Percentiles rank a stretch among this genome's conserved stretches.
Conservation (phyloP, 2,888 invertebrate species). For the Eubasilissa splendida region DNA sequence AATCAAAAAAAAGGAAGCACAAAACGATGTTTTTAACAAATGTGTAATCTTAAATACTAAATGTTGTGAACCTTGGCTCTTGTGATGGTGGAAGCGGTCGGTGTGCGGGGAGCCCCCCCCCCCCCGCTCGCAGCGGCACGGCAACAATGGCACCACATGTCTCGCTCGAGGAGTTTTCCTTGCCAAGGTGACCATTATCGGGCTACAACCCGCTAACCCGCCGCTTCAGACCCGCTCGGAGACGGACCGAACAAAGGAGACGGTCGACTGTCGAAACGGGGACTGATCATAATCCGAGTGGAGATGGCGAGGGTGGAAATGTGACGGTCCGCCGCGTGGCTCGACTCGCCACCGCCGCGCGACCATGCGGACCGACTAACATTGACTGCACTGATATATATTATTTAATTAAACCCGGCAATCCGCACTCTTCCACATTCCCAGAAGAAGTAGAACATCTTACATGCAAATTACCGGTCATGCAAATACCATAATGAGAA, state of each 20-base stretch:
- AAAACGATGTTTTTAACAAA: too few species aligned
- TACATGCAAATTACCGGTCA: too few species aligned
- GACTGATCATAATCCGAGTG: slow-evolving; percentile 2
- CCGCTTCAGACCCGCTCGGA: neutral
- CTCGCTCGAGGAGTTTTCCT: slow-evolving; percentile 51
- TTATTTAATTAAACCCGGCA: too few species aligned
- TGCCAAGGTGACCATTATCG: slow-evolving; percentile 43
- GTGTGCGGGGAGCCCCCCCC: too few species aligned
- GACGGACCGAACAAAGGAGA: neutral
- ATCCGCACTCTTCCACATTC: too few species aligned
- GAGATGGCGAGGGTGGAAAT: slow-evolving; percentile 1
- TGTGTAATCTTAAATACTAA: too few species aligned
- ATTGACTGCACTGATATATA: too few species aligned
- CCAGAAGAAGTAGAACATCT: too few species aligned
- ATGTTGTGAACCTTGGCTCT: too few species aligned
- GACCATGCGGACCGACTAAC: neutral
- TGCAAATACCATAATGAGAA: too few species aligned
- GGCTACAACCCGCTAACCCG: neutral
- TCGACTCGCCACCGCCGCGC: neutral
- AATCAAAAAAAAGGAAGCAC: too few species aligned
- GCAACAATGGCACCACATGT: slow-evolving; percentile 41
- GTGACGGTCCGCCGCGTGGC: neutral
- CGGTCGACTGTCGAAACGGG: slow-evolving; percentile 10
- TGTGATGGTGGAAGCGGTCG: too few species aligned
- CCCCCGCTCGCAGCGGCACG: neutral